Evolutionary conservation across 2,888 invertebrate species (phyloP), one percentile per base, ranked within the genome.

Genomic region (Zygothrica quintamaculata): DNA sequence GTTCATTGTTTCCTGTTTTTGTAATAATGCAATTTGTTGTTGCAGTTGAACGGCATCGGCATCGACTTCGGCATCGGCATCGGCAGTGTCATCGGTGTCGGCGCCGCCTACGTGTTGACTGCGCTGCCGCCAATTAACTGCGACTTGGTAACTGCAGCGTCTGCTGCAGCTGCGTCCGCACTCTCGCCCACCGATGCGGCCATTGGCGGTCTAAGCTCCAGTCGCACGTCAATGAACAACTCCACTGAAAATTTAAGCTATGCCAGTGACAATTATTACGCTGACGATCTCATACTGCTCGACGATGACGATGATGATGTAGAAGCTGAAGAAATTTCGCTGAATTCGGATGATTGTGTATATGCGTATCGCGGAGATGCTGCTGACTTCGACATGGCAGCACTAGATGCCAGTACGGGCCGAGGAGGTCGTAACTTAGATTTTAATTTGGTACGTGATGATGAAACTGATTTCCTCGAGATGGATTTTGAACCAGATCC

Each of bases 401-500:
- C 84, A 0, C 46, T 88, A 11, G 87, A 84, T 26, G 66, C 78
- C 1, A 77, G 86, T 50, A 68, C 77, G 0, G 81, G 78, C 2
- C 58, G 67, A 12, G 74, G 78, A 4, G 78, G 81, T 11, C 69
- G 74, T 2, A 68, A 72, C 15, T 42, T 80, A 16, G 73, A 73
- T 1, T 65, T 74, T 16, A 64, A 68, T 3, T 33, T 64, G 18
- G 55, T 69, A 13, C 65, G 79, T 1, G 91, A 91, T 46, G 91
- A 91, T 70, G 91, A 91, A 59, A 91, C 90, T 1, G 91, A 91
- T 61, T 91, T 91, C 60, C 81, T 91, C 2, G 91, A 91, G 84
- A 91, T 91, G 91, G 91, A 91, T 61, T 91, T 91, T 46, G 91
- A 91, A 43, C 91, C 91, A 4, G 91, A 91, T 73, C 91, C 91